Conservation (phyloP, 2,888 invertebrate species). For the Lathronympha strigana region DNA sequence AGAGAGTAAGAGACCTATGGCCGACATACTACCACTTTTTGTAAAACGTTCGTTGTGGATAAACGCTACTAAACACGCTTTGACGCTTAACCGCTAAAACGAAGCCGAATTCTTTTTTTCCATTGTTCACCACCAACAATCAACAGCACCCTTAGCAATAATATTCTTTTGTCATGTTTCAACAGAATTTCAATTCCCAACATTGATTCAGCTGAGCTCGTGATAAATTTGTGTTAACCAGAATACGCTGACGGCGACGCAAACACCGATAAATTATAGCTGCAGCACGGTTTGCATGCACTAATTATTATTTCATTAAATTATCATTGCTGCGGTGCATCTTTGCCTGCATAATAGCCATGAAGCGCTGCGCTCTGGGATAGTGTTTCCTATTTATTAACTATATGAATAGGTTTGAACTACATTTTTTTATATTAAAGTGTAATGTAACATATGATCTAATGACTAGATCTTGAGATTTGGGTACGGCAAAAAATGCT, state of each 20-base stretch:
- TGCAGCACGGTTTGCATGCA: slow-evolving; percentile 35
- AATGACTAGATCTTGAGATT: too few relatives aligned
- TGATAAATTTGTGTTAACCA: slow-evolving; percentile 50
- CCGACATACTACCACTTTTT: not conserved
- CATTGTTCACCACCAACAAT: slow-evolving; percentile 22
- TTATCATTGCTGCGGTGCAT: slow-evolving; percentile 26
- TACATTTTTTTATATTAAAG: too few relatives aligned
- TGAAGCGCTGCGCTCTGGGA: slow-evolving; percentile 15
- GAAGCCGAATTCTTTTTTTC: slow-evolving; percentile 2
- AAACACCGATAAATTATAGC: slow-evolving; percentile 47
- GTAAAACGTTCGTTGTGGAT: too few relatives aligned
- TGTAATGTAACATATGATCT: too few relatives aligned
- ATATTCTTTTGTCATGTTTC: slow-evolving; percentile 32
- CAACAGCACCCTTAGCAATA: slow-evolving; percentile 27
- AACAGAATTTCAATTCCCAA: slow-evolving; percentile 38
- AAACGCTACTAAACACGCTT: not conserved
- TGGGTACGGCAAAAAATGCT: too few relatives aligned
- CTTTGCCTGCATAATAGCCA: slow-evolving; percentile 25
- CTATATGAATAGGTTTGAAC: not conserved
- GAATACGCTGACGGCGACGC: slow-evolving; percentile 55
- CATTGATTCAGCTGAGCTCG: slow-evolving; percentile 40
- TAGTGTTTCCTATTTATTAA: not conserved
- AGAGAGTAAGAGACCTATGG: too few relatives aligned
- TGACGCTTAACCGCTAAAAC: not conserved
- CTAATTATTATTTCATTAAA: slow-evolving; percentile 42